phyloP scores from a whole-genome alignment of 2,888 invertebrate species.

The Eristalinus sepulchralis region DNA sequence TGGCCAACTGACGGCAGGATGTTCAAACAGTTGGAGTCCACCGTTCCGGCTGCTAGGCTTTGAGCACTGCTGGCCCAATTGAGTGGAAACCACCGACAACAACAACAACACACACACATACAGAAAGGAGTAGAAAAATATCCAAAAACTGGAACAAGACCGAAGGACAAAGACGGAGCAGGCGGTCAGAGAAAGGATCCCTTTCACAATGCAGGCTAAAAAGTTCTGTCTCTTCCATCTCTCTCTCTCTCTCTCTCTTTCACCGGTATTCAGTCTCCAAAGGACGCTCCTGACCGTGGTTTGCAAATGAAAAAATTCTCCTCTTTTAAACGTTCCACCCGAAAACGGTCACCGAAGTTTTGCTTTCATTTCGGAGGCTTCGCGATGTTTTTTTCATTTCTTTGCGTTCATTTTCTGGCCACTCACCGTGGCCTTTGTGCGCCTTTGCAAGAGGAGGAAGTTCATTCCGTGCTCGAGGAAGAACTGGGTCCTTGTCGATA shows the following conservation, averaged over 20 bases:
- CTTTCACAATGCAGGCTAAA: slow-evolving; percentile 58
- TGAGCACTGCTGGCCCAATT: slow-evolving; percentile 26
- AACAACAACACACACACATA: neutral
- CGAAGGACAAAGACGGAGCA: slow-evolving; percentile 8
- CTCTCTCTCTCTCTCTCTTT: too few species aligned
- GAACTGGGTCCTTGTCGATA: slow-evolving; percentile 28
- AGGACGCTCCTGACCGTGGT: slow-evolving; percentile 50
- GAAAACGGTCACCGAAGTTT: slow-evolving; percentile 27
- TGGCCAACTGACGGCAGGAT: neutral
- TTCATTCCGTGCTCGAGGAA: neutral
- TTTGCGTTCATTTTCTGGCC: neutral
- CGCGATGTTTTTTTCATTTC: neutral
- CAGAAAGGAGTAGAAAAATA: neutral
- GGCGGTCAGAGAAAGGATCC: slow-evolving; percentile 16
- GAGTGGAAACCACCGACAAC: slow-evolving; percentile 22
- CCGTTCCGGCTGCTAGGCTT: neutral
- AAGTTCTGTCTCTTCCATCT: slow-evolving; percentile 20
- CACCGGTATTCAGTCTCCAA: neutral
- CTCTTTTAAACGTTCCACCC: slow-evolving; percentile 16
- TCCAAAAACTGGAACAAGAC: slow-evolving; percentile 5
- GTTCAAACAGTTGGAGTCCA: slow-evolving; percentile 9
- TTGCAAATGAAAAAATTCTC: slow-evolving; percentile 32
- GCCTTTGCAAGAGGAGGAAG: slow-evolving; percentile 14
- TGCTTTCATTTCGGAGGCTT: slow-evolving; percentile 3
- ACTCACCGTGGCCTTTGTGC: neutral